Base-by-base conservation (phyloP, 2,797 vertebrate genomes). In the Mionectes olivaceus region DNA sequence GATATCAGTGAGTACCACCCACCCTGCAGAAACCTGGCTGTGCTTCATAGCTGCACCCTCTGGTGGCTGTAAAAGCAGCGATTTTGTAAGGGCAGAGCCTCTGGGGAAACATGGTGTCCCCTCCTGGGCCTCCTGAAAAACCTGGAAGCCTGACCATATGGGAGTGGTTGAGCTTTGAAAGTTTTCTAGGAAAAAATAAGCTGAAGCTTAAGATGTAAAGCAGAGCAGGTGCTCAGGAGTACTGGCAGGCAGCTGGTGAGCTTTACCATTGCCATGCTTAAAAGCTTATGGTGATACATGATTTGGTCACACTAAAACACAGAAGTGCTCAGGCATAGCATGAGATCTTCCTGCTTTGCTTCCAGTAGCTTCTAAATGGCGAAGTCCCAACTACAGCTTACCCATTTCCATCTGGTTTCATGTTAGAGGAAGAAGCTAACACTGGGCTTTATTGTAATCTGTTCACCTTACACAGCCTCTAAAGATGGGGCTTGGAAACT, bases 81-180 rank as follows among this genome's bases (percentile, higher is more conserved):
- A 1, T 32, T 68, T 19, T 39, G 35, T 37, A 11, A 43, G 46
- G 46, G 27, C 30, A 68, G 33, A 63, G 52, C 49, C 24, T 46
- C 35, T 16, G 64, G 67, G 35, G 49, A 44, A 28, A 7, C 2
- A 0, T 3, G 6, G 3, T 4, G 1, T 52, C 33, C 33, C 25
- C 27, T 92, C n/a, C 30, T 59, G 57, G 46, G 37, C 21, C 10
- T 61, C 47, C 59, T 41, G 59, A 87, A 69, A 83, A 78, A 39
- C 24, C 1, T 2, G 23, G 52, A 33, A 70, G 44, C 49, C 35
- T 59, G 63, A 30, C 14, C 61, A 11, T 32, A 33, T 4, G 2
- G 25, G n/a, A 35, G 32, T n/a, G 43, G 28, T 56, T 59, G 61
- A 77, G 25, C 25, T 73, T 10, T 50, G 28, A 10, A 47, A 77